Conservation (phyloP, 92 coral and sea anemone genomes). For the Metridium senile region DNA sequence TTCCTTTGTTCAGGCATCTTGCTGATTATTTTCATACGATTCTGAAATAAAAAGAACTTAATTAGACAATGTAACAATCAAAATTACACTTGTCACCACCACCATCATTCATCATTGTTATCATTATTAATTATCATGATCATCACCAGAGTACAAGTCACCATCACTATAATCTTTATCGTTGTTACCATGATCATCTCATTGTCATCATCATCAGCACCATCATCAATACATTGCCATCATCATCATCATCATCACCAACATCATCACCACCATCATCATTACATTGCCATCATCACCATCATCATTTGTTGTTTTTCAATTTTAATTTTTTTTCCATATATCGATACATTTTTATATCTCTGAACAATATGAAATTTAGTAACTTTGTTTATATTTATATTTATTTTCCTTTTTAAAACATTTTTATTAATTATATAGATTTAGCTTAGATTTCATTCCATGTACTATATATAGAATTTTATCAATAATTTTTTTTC, state of each 20-base stretch:
- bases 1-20: slow-evolving; percentile 87
- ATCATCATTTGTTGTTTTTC: too few relatives aligned
- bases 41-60: slow-evolving; percentile 44
- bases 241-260: not conserved
- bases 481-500: too few relatives aligned
- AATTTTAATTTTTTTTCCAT: too few relatives aligned
- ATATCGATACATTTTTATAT: too few relatives aligned
- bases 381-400: too few relatives aligned
- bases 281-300: not conserved
- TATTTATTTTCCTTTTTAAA: too few relatives aligned
- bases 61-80: not conserved
- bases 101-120: not conserved
- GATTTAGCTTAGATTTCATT: too few relatives aligned
- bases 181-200: too few relatives aligned
- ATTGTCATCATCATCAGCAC: not conserved
- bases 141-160: not conserved
- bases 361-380: too few relatives aligned
- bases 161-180: not conserved
- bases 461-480: too few relatives aligned
- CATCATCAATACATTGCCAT: not conserved
- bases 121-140: not conserved
- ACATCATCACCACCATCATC: not conserved
- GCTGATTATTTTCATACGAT: slow-evolving; percentile 88
- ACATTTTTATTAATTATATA: too few relatives aligned
- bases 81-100: not conserved